Base-by-base conservation (phyloP, 2,888 invertebrate genomes). In the Myopa tessellatipennis region DNA sequence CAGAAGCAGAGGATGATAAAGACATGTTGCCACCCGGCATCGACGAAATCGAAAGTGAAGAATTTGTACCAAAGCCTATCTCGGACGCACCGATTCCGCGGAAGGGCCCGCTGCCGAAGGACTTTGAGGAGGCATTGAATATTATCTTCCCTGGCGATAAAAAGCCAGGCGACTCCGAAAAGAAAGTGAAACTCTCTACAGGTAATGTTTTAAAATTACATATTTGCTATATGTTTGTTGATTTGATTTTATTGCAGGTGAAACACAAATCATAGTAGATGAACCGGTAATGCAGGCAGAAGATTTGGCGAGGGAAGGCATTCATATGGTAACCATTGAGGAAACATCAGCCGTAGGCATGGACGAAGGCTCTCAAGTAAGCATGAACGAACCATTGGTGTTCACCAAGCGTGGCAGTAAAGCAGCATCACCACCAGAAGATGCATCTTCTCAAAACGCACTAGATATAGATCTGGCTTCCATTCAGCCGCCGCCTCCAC, bases 111-210 rank as follows among this genome's bases (percentile, higher is more conserved):
- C 83, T 92, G 36, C 92, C 92, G 0, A 90, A 91, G 82, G 92
- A 92, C 85, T 88, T 92, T 34, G 91, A 92, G 81, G 92, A 92
- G 82, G 92, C 92, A 1, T 86, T 92, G 6, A 91, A 92, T 79
- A 91, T 92, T 16, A 91, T 92, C 78, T 92, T 92, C 81, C 92
- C 92, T 1, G 91, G 91, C 50, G 90, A 91, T 36, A 89, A 89
- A 55, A 85, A 85, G 40, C 82, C 85, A 16, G 82, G 77, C 38
- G 79, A 84, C 67, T 76, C 38, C 14, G 80, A 76, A 40, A 83
- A 76, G 60, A 75, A 75, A 60, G 60, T 73, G 1, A 79, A 78
- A 81, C 85, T 76, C 81, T 82, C 77, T 77, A 84, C 80, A 77
- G 83, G 82, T 82, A 80, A 72, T 38, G 36, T 63, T 61, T n/a